These are phyloP conservation scores for Sciaenops ocellatus DNA, from an alignment of 2,797 vertebrate genomes.

Conservation along the genomic window DNA sequence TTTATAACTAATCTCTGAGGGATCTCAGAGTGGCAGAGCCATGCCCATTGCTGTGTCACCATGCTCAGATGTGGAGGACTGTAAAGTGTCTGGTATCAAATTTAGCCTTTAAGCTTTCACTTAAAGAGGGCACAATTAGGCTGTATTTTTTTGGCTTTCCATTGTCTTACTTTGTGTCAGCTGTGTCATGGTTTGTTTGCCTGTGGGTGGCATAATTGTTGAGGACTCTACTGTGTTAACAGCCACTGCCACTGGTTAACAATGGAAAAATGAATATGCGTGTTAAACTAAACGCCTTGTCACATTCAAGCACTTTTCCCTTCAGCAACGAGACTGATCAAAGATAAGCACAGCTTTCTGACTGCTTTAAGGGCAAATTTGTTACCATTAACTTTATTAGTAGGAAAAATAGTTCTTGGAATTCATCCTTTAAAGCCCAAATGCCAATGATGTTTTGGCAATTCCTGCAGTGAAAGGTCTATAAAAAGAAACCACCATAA, in stretches of 20 bases:
- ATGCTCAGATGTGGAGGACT: conserved; percentile 43
- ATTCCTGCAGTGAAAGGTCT: conserved; percentile 39
- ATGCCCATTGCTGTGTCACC: conserved; percentile 44
- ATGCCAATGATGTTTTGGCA: conserved; percentile 51
- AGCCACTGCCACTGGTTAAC: background rate
- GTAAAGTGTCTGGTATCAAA: conserved; percentile 21
- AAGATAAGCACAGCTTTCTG: conserved; percentile 16
- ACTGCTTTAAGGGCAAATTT: conserved; percentile 34
- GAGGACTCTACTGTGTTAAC: background rate
- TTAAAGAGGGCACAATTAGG: background rate
- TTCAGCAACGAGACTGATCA: conserved; percentile 13
- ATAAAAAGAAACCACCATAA: conserved; percentile 48
- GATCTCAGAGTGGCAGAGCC: conserved; percentile 49
- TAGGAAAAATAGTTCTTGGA: conserved; percentile 23
- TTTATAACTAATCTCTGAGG: conserved; percentile 54
- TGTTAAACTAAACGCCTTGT: background rate
- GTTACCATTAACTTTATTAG: conserved; percentile 34
- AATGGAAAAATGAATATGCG: conserved; percentile 7
- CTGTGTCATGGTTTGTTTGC: background rate
- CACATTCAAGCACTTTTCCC: conserved; percentile 12
- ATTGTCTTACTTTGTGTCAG: background rate
- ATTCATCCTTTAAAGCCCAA: conserved; percentile 29
- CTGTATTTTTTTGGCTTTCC: background rate
- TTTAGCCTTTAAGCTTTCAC: conserved; percentile 20
- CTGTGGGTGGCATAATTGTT: background rate